Conservation (phyloP, 2,888 invertebrate genomes). For the Rhorus exstirpatorius region DNA sequence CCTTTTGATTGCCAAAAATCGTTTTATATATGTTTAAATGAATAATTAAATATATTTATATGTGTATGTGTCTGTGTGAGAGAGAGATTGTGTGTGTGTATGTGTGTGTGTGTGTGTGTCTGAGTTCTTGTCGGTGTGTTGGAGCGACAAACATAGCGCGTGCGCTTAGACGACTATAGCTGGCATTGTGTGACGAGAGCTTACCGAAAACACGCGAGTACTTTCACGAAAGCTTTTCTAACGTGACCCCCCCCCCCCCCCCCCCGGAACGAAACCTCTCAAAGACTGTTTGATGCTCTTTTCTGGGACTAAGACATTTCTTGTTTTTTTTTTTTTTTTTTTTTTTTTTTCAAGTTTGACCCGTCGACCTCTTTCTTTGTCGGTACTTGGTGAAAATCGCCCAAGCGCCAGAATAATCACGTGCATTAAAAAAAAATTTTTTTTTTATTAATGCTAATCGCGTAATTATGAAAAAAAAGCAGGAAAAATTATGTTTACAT, state of each 20-base stretch:
- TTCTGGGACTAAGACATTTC: conserved; percentile 15
- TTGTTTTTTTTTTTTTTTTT: conserved; percentile 20
- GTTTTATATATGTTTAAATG: background rate
- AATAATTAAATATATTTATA: too few species aligned
- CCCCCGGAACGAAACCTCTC: conserved; percentile 50
- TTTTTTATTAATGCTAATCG: background rate
- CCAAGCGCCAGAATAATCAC: background rate
- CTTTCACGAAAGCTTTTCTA: conserved; percentile 15
- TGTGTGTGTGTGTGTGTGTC: background rate
- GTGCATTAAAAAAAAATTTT: background rate
- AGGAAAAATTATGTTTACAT: too few species aligned
- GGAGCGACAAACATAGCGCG: conserved; percentile 1
- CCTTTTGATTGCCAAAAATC: background rate
- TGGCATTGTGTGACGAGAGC: conserved; percentile 25
- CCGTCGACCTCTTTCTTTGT: conserved; percentile 6
- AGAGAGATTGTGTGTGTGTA: too few species aligned
- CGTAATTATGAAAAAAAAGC: too few species aligned
- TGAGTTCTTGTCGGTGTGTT: background rate
- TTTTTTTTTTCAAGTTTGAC: conserved; percentile 8
- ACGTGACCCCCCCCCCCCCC: too few species aligned
- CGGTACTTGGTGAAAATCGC: background rate
- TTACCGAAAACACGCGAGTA: conserved; percentile 23
- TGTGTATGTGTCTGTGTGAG: background rate
- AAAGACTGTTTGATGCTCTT: conserved; percentile 16
- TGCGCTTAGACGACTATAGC: conserved; percentile 14